phyloP scores from a whole-genome alignment of 2,113 vertebrate species.

The Furnarius figulus region DNA sequence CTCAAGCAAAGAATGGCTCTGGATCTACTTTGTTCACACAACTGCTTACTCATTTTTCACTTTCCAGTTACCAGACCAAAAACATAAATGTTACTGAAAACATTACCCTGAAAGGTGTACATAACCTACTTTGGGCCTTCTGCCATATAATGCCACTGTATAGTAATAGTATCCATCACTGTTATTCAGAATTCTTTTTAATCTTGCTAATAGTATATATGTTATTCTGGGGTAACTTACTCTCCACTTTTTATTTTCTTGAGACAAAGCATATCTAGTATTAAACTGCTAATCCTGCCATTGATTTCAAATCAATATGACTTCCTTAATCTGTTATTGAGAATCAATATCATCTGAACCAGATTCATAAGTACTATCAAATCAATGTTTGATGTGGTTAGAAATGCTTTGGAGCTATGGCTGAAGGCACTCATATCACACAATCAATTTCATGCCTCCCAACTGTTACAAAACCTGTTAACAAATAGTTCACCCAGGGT shows the following conservation, averaged over 20 bases:
- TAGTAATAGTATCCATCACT: not conserved
- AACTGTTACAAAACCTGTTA: not conserved
- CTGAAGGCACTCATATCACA: not conserved
- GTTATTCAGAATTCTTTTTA: not conserved
- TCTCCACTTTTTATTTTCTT: not conserved
- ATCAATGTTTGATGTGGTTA: not conserved
- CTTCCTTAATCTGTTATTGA: not conserved
- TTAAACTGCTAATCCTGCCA: not conserved
- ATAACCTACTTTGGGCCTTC: not conserved
- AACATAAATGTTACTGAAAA: not conserved
- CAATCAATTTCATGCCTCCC: not conserved
- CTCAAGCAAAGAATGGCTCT: not conserved
- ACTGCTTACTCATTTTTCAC: not conserved
- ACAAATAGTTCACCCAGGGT: not conserved
- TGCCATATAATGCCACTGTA: not conserved
- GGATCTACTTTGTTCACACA: not conserved
- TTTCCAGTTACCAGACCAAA: not conserved
- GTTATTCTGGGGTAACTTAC: not conserved
- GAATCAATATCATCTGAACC: not conserved
- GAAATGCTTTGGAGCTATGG: not conserved
- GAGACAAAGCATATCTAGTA: not conserved
- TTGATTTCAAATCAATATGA: not conserved
- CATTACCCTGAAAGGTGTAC: not conserved
- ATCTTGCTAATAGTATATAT: not conserved
- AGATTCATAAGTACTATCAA: not conserved